phyloP scores from a whole-genome alignment of 1,140 invertebrate species.

The Neodiprion pinetum region DNA sequence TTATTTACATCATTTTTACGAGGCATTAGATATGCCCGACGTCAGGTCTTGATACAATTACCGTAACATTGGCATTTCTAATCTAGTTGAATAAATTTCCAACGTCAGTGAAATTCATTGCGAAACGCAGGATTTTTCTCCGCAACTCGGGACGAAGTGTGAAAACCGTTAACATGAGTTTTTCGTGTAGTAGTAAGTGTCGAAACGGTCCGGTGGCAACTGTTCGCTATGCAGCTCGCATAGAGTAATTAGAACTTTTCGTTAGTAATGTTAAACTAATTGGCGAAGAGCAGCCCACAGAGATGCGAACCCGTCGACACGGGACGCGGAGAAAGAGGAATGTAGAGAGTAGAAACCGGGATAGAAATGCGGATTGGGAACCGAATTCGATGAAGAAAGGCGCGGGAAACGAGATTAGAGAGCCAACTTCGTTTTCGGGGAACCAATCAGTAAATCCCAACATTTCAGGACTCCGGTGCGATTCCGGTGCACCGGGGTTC shows the following conservation, averaged over 20 bases:
- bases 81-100: no score
- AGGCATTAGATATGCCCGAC: no score
- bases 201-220: conserved; percentile 23
- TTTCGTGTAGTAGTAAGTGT: background rate
- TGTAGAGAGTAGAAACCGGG: conserved; percentile 42
- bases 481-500: background rate
- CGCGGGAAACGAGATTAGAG: conserved; percentile 51
- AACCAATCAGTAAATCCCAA: conserved; percentile 51
- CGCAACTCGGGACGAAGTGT: no score
- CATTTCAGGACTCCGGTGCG: conserved; percentile 32
- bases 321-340: conserved; percentile 42
- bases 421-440: conserved; percentile 52
- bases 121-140: no score
- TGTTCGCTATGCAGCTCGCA: conserved; percentile 50
- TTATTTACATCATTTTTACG: no score
- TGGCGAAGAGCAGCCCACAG: conserved; percentile 38
- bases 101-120: no score
- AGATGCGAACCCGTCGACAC: conserved; percentile 32
- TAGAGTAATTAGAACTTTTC: conserved; percentile 54
- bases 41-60: no score
- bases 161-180: no score
- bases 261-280: conserved; percentile 53
- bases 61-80: no score
- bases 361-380: conserved; percentile 19
- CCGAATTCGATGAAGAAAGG: conserved; percentile 44